phyloP scores from a whole-genome alignment of 2,888 invertebrate species.

The Platycheirus albimanus region DNA sequence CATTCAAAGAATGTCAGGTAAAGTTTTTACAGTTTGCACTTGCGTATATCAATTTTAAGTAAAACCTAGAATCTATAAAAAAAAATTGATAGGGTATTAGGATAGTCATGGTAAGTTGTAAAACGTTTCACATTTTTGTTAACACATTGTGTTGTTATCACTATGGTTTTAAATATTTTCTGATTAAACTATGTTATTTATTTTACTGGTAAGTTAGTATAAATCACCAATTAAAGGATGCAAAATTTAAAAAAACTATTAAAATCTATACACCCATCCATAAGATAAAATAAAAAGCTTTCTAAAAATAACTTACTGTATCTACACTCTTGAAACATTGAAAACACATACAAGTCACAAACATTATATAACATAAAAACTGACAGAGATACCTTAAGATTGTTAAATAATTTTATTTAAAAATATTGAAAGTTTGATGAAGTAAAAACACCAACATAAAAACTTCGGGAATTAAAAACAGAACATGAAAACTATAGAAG shows the following conservation, averaged over 20 bases:
- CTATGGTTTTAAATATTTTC: conserved; percentile 58
- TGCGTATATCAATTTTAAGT: too few species aligned
- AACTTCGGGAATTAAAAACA: conserved; percentile 19
- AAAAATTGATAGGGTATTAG: conserved; percentile 3
- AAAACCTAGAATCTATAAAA: too few species aligned
- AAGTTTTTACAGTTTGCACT: too few species aligned
- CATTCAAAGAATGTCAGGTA: too few species aligned
- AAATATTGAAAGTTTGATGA: conserved; percentile 15
- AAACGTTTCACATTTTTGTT: conserved; percentile 51
- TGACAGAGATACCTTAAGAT: conserved; percentile 57
- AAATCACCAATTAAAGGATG: conserved; percentile 66
- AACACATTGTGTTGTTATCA: conserved; percentile 63
- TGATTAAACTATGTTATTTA: conserved; percentile 50
- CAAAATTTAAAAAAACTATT: conserved; percentile 38
- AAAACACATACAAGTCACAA: background rate
- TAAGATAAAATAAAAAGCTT: conserved; percentile 52
- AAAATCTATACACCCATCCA: conserved; percentile 45
- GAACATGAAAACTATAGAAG: conserved; percentile 23
- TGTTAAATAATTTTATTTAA: conserved; percentile 54
- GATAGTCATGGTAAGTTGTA: conserved; percentile 13
- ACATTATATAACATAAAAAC: conserved; percentile 41
- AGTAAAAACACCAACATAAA: conserved; percentile 54
- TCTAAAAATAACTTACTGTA: conserved; percentile 49
- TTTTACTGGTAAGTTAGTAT: conserved; percentile 61
- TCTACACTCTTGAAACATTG: conserved; percentile 42